Evolutionary conservation across 2,888 invertebrate species (phyloP).

Genomic region (Machimus atricapillus): DNA sequence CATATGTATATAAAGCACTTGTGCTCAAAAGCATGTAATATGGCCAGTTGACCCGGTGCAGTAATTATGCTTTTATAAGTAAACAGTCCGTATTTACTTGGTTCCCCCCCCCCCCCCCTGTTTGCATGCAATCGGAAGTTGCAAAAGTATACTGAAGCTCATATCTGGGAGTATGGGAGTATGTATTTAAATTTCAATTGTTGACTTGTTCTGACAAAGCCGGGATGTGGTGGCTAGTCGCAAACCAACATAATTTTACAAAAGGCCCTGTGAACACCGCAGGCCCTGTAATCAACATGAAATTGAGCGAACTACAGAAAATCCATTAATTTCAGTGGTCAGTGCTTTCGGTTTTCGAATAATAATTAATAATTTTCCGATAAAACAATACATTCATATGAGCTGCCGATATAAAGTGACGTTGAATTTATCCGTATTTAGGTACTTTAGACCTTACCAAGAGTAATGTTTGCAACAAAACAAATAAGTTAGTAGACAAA

Average conservation of each 20-base stretch:
- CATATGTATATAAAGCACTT: not conserved
- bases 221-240: not conserved
- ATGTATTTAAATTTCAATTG: not conserved
- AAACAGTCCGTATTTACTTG: not conserved
- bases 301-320: not conserved
- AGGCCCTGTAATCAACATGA: not conserved
- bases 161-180: not conserved
- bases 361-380: not conserved
- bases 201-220: not conserved
- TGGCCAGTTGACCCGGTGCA: not conserved
- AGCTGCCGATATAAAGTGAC: not conserved
- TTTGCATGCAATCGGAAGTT: not conserved
- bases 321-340: not conserved
- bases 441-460: not conserved
- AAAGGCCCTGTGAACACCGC: not conserved
- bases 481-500: not conserved
- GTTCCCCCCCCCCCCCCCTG: too few species aligned
- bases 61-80: not conserved
- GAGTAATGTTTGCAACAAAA: not conserved
- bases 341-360: not conserved
- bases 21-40: not conserved
- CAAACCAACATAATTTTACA: not conserved
- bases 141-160: not conserved
- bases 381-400: not conserved
- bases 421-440: not conserved